Percentiles rank a stretch among this genome's conserved stretches.
phyloP scores from a whole-genome alignment of 1,140 invertebrate genomes.

The Hycleus phaleratus region DNA sequence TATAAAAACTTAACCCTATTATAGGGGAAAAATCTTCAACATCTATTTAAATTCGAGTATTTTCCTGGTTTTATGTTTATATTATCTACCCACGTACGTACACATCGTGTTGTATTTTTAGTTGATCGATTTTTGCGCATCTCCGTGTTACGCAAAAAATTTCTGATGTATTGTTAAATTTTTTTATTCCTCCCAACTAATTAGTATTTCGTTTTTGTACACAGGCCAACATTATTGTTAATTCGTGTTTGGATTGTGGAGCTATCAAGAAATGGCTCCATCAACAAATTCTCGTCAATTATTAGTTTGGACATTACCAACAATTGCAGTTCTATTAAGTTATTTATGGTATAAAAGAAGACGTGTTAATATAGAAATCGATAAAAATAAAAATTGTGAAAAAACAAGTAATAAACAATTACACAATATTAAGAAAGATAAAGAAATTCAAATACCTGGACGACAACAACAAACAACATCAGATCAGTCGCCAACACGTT shows the following conservation, averaged over 20 bases:
- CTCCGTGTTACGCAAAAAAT: no score
- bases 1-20: no score
- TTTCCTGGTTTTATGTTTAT: no score
- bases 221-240: no score
- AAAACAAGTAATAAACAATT: conserved; percentile 41
- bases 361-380: conserved; percentile 41
- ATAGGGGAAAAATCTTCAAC: no score
- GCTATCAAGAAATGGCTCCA: conserved; percentile 38
- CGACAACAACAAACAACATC: neutral
- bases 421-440: conserved; percentile 19
- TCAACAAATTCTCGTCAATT: conserved; percentile 44
- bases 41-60: no score
- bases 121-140: no score
- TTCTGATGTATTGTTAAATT: no score
- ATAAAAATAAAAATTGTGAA: conserved; percentile 33
- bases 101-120: no score
- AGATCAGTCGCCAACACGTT: neutral
- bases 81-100: no score
- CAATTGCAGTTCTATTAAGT: conserved; percentile 51
- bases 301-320: conserved; percentile 52
- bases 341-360: conserved; percentile 58
- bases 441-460: neutral
- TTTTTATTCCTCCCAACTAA: no score
- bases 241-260: conserved; percentile 31
- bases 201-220: no score